Base-by-base conservation (phyloP, 2,888 invertebrate genomes). In the Cheilosia grossa region DNA sequence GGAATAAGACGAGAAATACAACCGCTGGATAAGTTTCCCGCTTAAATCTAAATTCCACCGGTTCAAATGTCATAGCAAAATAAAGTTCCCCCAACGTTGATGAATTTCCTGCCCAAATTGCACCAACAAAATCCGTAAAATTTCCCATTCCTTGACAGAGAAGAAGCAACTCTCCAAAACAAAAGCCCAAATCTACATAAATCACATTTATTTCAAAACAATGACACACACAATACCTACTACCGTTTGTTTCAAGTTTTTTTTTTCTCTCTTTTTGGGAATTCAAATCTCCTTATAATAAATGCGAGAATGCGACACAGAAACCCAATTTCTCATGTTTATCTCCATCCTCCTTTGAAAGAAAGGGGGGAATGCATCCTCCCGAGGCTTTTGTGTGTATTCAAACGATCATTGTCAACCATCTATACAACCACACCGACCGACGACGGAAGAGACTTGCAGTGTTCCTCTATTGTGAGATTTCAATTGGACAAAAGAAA, bases 221-320 rank as follows among this genome's bases (percentile, higher is more conserved):
- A 42, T 6, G 42, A 17, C n/a, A n/a, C 44, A 44, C 17, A 19
- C 17, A 3, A 44, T 2, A 2, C 17, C 7, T 2, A 1, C 7
- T 17, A 9, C 6, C 42, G 7, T 0, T 1, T 17, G 7, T 17
- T 44, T n/a, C 42, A n/a, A 15, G 5, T n/a, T n/a, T 6, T n/a
- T n/a, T n/a, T n/a, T 19, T n/a, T 1, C 6, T 47, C 9, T 9
- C 7, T 3, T 47, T 19, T 47, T 17, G 6, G 7, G 17, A 17
- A 47, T 6, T 7, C 47, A 47, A 51, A 51, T 24, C 37, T 37
- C 21, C 51, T 51, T 51, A 51, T 27, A 51, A 51, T 51, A 27
- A 51, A 51, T 51, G 51, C 51, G 51, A 51, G 15, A 51, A 51
- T 27, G 51, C 51, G 51, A 51, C 51, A 51, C 51, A 51, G 51